A percentile compares a stretch with the other conserved stretches of the same genome.
Conservation (phyloP, 2,797 vertebrate genomes). For the Esox masquinongy region DNA sequence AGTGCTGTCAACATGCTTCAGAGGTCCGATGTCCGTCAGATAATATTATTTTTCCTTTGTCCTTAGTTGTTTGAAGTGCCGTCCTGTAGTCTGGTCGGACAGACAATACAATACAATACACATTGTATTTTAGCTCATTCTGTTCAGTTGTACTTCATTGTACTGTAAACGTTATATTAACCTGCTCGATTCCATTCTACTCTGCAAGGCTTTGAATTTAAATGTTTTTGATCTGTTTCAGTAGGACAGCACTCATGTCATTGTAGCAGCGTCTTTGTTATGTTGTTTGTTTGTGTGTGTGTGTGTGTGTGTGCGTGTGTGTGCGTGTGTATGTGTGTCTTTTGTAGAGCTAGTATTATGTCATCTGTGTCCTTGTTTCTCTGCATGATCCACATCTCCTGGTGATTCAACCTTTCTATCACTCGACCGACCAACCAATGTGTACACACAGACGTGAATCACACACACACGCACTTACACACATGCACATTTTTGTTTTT, state of each 20-base stretch:
- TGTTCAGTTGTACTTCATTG: not conserved
- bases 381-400: conserved; percentile 56
- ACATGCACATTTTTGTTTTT: not conserved
- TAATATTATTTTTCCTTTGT: not conserved
- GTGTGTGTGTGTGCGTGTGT: not conserved
- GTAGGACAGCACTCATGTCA: no score
- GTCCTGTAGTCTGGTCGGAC: not conserved
- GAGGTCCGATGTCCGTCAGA: not conserved
- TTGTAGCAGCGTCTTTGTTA: not conserved
- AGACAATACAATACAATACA: not conserved
- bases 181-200: not conserved
- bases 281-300: not conserved
- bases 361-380: conserved; percentile 47
- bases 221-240: no score
- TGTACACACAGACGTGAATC: conserved; percentile 6
- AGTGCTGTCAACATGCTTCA: not conserved
- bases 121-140: conserved; percentile 2
- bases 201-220: not conserved
- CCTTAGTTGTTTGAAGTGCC: not conserved
- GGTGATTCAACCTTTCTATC: not conserved
- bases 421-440: not conserved
- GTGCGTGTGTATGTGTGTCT: not conserved
- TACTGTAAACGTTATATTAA: not conserved
- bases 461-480: conserved; percentile 3
- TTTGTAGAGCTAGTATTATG: conserved; percentile 22